Evolutionary conservation across 2,888 invertebrate species (phyloP), one percentile per base, ranked within the genome.

Genomic region (Leuctra nigra): DNA sequence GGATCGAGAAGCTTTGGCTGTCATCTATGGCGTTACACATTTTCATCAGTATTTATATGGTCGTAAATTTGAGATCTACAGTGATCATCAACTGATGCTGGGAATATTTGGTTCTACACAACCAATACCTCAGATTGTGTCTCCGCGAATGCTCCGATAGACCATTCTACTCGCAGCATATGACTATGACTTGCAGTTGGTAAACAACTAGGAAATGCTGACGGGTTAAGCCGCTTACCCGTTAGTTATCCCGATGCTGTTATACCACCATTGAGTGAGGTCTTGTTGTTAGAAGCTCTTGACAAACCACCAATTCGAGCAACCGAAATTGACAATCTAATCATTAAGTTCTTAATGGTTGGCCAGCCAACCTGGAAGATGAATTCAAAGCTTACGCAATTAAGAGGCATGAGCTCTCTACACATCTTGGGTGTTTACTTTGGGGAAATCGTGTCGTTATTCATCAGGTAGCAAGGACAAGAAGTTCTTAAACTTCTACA

Each of bases 11-110:
- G 70, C 70, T 25, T 62, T 70, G 24, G 62, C 66, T 16, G 60
- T 72, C 1, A 61, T 70, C n/a, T 72, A 64, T 58, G 70, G 69
- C 2, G 64, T 72, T 1, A 64, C 65, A 41, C 65, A 67, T 60
- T 73, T 72, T 62, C 66, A 69, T 55, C 62, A 68, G 20, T 73
- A 50, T 13, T 69, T 63, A 11, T 14, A 52, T 2, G 52, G 52
- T 7, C n/a, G 35, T 9, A 14, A 16, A 9, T 29, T 33, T 33
- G 16, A 24, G 54, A 44, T 62, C 2, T 20, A 36, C n/a, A 59
- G 55, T 13, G 61, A 63, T 38, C 62, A 62, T 46, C 53, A 62
- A 47, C 54, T 53, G 16, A 20, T 61, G 20, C 14, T 62, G 18
- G 53, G 53, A 25, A 33, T 62, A 22, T 53, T 62, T 4, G 35